Evolutionary conservation across 2,888 invertebrate genomes (phyloP).

Genomic region (Erebia ligea): DNA sequence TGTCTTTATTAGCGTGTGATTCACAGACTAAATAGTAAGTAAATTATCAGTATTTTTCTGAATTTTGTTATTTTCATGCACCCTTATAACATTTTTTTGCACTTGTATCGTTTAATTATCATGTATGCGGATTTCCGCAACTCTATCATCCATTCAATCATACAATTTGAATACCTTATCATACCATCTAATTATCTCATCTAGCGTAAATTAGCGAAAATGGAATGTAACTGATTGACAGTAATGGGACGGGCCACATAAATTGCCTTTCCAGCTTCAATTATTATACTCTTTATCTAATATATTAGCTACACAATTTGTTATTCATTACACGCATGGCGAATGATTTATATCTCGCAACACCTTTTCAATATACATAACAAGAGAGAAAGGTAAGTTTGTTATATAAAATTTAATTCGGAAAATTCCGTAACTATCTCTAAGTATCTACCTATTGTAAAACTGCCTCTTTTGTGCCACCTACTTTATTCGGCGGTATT

Average conservation of each 20-base stretch:
- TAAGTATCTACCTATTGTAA: neutral
- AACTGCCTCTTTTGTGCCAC: no score
- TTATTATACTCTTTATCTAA: constrained; percentile 42
- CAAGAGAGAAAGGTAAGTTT: constrained; percentile 35
- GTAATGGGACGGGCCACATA: constrained; percentile 37
- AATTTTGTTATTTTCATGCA: no score
- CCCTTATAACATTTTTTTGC: neutral
- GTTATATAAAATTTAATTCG: constrained; percentile 24
- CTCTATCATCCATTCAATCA: neutral
- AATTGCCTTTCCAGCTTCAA: constrained; percentile 36
- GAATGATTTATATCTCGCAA: constrained; percentile 54
- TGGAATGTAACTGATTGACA: constrained; percentile 37
- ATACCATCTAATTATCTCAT: constrained; percentile 14
- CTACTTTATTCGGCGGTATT: no score
- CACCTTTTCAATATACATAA: constrained; percentile 34
- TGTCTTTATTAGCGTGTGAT: neutral
- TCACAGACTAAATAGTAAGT: neutral
- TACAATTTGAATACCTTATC: neutral
- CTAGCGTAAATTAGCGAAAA: constrained; percentile 15
- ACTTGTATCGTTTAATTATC: neutral
- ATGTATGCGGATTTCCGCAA: neutral
- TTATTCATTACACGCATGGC: constrained; percentile 49
- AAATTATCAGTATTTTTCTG: no score
- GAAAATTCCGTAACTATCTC: constrained; percentile 1
- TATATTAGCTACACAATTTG: constrained; percentile 45